Base-by-base conservation (phyloP, 2,888 invertebrate genomes). In the Ormyrus nitidulus region DNA sequence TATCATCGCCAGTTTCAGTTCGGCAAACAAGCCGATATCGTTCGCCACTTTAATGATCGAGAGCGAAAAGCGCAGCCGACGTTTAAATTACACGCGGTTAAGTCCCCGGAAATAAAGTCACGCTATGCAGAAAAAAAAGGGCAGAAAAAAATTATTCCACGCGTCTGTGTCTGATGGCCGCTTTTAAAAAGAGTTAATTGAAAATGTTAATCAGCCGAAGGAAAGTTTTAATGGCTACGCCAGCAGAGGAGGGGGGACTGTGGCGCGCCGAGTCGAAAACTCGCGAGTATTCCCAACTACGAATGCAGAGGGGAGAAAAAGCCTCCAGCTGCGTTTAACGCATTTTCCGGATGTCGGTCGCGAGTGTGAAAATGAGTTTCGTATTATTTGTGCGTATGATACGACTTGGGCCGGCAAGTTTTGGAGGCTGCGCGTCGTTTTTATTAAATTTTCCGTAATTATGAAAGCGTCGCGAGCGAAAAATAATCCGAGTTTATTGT, bases 141-240 rank as follows among this genome's bases (percentile, higher is more conserved):
- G 2, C 10, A 34, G n/a, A 51, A 51, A 59, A 75, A 58, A 66
- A 44, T 3, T 10, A 10, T 10, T 0, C 34, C 11, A 7, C 11
- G 44, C 49, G 51, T 6, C n/a, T 53, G n/a, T 62, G 44, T 11
- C 44, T n/a, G 53, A 11, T 53, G 46, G 19, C 4, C 11, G 34
- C 56, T 76, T 61, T 64, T 9, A 34, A 64, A 69, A 62, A 74
- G 73, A 34, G 65, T 59, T 77, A 81, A 77, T 81, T 81, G 80
- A 81, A 81, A 81, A 73, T 80, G 73, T 74, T 77, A 77, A 81
- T 81, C 53, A 65, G 62, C 44, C 53, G 8, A 58, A 73, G 73
- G 49, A 69, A 80, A 80, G 76, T 76, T 80, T 76, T 68, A 80
- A 76, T 80, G 71, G 71, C 75, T 66, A 75, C 19, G 49, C 3